Base-by-base conservation (phyloP, 2,113 vertebrate genomes). In the Chinchilla lanigera region DNA sequence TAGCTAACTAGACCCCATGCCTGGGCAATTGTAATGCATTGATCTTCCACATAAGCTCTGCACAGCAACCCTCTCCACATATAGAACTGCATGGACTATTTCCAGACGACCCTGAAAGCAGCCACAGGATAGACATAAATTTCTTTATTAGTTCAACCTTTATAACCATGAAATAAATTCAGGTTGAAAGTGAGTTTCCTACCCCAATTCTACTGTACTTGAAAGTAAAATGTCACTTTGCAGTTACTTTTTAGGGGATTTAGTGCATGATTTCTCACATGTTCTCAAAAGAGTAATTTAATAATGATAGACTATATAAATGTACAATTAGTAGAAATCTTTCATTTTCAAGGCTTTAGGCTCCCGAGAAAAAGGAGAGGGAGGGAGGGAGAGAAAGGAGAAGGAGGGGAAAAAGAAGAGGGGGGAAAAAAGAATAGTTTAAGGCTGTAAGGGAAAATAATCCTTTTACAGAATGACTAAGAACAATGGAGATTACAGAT, bases 91-190 rank as follows among this genome's bases (percentile, higher is more conserved):
- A 12, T 13, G 41, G 73, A 86, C 65, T 50, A 71, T n/a, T 20
- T 85, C 24, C 7, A 16, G 69, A 61, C 41, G 54, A 26, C 35
- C 22, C 54, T 52, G 30, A 56, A 95, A 5, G 38, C 24, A 86
- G 30, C 14, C 26, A 60, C 12, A 61, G 20, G 41, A 44, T 41
- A 95, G 69, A 86, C 22, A 89, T 47, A 94, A 77, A 89, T 26
- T 52, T 92, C 84, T 92, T 83, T 86, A 93, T 86, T 89, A 47
- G 44, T 71, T 92, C 28, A 92, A 77, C 61, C 58, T 90, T 86
- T 26, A 86, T 83, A 56, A 7, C 7, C 65, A 86, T 10, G n/a
- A 78, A 86, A 77, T 92, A 92, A 75, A 75, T 75, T 35, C 17
- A 30, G 96, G 24, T 69, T 63, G 52, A 89, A 86, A 44, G 35